Evolutionary conservation across 2,888 invertebrate species (phyloP), one percentile per base, ranked within the genome.

Genomic region (Ischnus inquisitorius): DNA sequence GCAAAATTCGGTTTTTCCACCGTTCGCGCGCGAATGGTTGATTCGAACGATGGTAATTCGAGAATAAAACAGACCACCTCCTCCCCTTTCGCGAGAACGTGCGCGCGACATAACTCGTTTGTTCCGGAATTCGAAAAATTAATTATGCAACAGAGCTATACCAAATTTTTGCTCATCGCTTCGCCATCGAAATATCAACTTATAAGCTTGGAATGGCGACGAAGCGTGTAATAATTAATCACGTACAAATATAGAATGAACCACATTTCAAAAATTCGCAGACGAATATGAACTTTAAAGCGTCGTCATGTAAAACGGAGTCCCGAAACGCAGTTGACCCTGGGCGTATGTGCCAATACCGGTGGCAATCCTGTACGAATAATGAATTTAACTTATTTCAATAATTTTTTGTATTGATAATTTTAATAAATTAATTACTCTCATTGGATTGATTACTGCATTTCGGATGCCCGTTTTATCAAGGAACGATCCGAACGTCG

Each of bases 141-240:
- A 86, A 88, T 87, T 88, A 87, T 34, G 84, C 85, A 84, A 77
- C 22, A 39, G 39, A 43, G 68, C 51, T 62, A 54, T 12, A 74
- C 48, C 48, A 8, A 46, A 46, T 46, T 74, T 10, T 19, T 16
- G 22, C 22, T 54, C 12, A 8, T 54, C 22, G 2, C 3, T 1
- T 12, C 8, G 54, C 22, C 22, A 54, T 22, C 10, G 22, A 1
- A 54, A 54, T 54, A 19, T 12, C 12, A 3, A 3, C 14, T 8
- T 0, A 46, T 3, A 46, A 0, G 12, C 43, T 8, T 46, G 43
- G 43, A 46, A 46, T 14, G 2, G 16, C 16, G 19, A 10, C 16
- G 54, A 12, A 12, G 34, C 34, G 5, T 34, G 1, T 3, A 19
- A 19, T 10, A 10, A 54, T 10, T 22, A 54, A 54, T 54, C 22